Evolutionary conservation across 2,888 invertebrate species (phyloP), one percentile per base, ranked within the genome.

Genomic region (Callinectes sapidus): DNA sequence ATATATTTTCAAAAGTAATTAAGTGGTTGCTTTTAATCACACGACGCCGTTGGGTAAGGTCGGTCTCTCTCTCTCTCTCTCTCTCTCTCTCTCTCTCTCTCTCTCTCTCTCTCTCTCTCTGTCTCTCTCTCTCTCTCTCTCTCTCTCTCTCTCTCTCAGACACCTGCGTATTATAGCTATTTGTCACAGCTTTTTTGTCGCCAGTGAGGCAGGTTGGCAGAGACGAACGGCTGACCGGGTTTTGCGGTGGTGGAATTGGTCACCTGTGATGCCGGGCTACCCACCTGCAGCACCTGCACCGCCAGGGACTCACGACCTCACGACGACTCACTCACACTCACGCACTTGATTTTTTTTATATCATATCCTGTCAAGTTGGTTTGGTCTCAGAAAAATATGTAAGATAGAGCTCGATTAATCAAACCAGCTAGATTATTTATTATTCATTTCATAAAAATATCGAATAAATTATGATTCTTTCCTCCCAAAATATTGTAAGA

Each of bases 31-130:
- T 48, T 5, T 48, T 48, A 48, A 48, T 48, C 10, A 48, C 3
- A 48, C 8, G 48, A 48, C 48, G 48, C 6, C 48, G 10, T 48
- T 48, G 48, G 48, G 48, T 6, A 48, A 48, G 48, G 48, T 48
- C n/a, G 8, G 48, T 71, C 71, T 71, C 71, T 71, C 71, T 71
- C 71, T 71, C 71, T 71, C 71, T 71, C 71, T 71, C 71, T 71
- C 71, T 71, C 71, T 71, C 71, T 71, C 71, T 71, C 71, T 71
- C 71, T 71, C 71, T 71, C 71, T 71, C 71, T 71, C 71, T 71
- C 71, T 71, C 71, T 71, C 71, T 71, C 71, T 71, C 71, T 71
- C 71, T 71, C 71, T 71, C 71, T 28, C 71, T 71, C 71, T 71
- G n/a, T 71, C 71, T 71, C 71, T 71, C 71, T 71, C 71, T 71